Conservation (phyloP, 2,888 invertebrate genomes). For the Athetis lepigone region DNA sequence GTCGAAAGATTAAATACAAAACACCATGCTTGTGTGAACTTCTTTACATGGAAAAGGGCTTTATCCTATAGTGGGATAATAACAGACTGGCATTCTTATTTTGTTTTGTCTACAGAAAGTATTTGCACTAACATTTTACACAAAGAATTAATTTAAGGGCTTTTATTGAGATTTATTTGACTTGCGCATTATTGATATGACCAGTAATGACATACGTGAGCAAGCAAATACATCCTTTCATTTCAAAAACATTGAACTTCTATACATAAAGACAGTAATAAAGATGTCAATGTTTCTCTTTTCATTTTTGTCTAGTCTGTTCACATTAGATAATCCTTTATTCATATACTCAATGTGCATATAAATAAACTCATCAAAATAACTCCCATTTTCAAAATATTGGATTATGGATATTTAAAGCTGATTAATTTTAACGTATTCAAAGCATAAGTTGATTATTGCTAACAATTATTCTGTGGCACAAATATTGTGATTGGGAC, state of each 20-base stretch:
- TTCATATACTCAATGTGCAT: too few relatives aligned
- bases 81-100: neutral
- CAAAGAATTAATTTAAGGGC: constrained; percentile 39
- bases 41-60: too few relatives aligned
- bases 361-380: too few relatives aligned
- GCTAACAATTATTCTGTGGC: too few relatives aligned
- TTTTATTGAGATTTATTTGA: constrained; percentile 47
- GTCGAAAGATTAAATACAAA: too few relatives aligned
- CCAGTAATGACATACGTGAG: constrained; percentile 27
- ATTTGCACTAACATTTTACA: constrained; percentile 7
- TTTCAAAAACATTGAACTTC: constrained; percentile 33
- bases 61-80: too few relatives aligned
- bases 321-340: neutral
- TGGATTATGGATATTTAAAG: too few relatives aligned
- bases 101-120: neutral
- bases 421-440: too few relatives aligned
- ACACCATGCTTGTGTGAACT: too few relatives aligned
- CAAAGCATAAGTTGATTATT: too few relatives aligned
- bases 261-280: neutral
- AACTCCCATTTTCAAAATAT: too few relatives aligned
- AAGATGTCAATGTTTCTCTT: neutral
- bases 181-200: constrained; percentile 26
- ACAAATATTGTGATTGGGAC: too few relatives aligned
- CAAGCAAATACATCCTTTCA: constrained; percentile 27
- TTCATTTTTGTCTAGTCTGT: neutral